These are phyloP conservation scores for Wiebesia pumilae DNA, from an alignment of 1,140 invertebrate genomes.

Conservation along the genomic window DNA sequence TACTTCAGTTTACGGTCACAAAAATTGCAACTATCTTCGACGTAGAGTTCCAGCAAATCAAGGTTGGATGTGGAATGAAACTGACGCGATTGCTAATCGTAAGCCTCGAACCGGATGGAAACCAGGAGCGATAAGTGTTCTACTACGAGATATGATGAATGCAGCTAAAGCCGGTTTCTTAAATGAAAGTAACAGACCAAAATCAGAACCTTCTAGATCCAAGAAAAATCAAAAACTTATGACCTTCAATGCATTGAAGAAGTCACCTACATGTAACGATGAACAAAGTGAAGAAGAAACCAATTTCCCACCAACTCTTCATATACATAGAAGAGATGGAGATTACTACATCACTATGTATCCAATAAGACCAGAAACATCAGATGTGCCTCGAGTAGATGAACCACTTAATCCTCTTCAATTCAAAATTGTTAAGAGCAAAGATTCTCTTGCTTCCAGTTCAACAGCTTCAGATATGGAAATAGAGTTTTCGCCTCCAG, in stretches of 20 bases:
- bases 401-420: slow-evolving; percentile 69
- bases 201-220: slow-evolving; percentile 46
- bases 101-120: slow-evolving; percentile 68
- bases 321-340: slow-evolving; percentile 67
- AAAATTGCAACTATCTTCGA: slow-evolving; percentile 56
- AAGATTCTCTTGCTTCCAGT: slow-evolving; percentile 60
- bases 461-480: slow-evolving; percentile 72
- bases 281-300: slow-evolving; percentile 54
- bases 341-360: slow-evolving; percentile 72
- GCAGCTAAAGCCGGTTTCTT: slow-evolving; percentile 61
- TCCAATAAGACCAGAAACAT: slow-evolving; percentile 63
- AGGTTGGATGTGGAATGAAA: slow-evolving; percentile 66
- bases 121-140: slow-evolving; percentile 66
- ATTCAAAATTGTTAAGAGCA: slow-evolving; percentile 69
- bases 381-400: slow-evolving; percentile 57
- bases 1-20: slow-evolving; percentile 59
- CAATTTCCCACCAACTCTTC: slow-evolving; percentile 66
- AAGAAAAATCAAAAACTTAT: slow-evolving; percentile 56
- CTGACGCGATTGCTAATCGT: slow-evolving; percentile 55
- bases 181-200: slow-evolving; percentile 36
- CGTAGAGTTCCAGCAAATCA: slow-evolving; percentile 62
- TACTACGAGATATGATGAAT: slow-evolving; percentile 62
- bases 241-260: slow-evolving; percentile 54
- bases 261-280: slow-evolving; percentile 45
- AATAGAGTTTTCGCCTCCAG: slow-evolving; percentile 72